A percentile compares a stretch with the other conserved stretches of the same genome.
These are phyloP conservation scores for Lamellibrachia luymesi DNA, from an alignment of 1,140 invertebrate genomes.

Conservation along the genomic window DNA sequence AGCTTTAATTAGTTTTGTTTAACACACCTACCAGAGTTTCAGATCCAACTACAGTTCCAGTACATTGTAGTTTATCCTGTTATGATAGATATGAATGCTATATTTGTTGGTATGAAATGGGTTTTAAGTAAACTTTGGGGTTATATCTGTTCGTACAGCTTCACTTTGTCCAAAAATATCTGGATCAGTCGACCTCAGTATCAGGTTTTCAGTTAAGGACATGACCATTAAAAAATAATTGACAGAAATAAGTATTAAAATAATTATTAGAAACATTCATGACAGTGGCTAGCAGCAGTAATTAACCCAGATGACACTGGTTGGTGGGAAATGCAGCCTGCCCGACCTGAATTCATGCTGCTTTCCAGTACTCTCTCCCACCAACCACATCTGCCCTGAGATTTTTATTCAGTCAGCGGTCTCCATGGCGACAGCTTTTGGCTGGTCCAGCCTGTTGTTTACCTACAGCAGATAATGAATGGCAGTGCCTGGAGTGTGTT, in stretches of 20 bases:
- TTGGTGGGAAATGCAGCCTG: background rate
- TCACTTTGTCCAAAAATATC: background rate
- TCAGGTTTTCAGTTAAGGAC: background rate
- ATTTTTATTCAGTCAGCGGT: background rate
- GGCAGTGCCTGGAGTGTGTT: conserved; percentile 2
- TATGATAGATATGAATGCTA: background rate
- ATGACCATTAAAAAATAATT: background rate
- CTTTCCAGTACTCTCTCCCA: background rate
- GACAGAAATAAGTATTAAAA: background rate
- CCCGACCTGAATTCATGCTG: background rate
- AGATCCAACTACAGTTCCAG: too few species aligned
- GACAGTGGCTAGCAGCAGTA: background rate
- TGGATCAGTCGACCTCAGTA: background rate
- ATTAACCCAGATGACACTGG: background rate
- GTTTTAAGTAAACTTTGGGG: background rate
- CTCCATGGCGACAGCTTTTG: background rate
- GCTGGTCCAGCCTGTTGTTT: background rate
- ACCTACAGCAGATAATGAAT: conserved; percentile 1
- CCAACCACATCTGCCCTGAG: background rate
- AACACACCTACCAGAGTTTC: background rate
- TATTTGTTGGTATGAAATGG: background rate
- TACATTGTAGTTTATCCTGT: too few species aligned
- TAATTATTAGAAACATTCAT: background rate
- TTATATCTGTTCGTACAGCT: background rate
- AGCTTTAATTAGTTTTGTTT: background rate